Evolutionary conservation across 2,797 vertebrate species (phyloP), one percentile per base, ranked within the genome.

Genomic region (Ispidina lecontei): DNA sequence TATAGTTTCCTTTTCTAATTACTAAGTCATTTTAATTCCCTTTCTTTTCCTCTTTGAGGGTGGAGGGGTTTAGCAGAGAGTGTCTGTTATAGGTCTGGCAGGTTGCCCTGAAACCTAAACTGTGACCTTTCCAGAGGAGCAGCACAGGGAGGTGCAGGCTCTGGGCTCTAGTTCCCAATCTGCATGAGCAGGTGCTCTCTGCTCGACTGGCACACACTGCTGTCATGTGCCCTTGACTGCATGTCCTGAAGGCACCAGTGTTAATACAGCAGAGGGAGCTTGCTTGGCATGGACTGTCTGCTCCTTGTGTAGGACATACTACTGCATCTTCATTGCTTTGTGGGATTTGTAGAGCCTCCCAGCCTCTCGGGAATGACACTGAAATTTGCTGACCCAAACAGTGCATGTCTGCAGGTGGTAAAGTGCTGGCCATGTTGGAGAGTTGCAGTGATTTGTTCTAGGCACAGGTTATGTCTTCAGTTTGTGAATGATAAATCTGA

Each of bases 241-340:
- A 3, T 13, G 29, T 71, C 31, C 39, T 52, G 23, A 51, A 52
- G 52, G 33, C 23, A 56, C 35, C 29, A 55, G 19, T 7, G 16
- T 47, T 63, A 59, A 59, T 2, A 10, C 26, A n/a, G 41, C 33
- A 54, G 55, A n/a, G 35, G 35, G 35, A 35, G 18, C 51, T 72
- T 33, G 21, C 4, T 0, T 11, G 10, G 49, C 29, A 23, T 0
- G 2, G 73, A 10, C 5, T 31, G 21, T 14, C 46, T 65, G 8
- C 26, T 41, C 13, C 12, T 46, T 63, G 12, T 43, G 17, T 43
- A 65, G 60, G 31, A 37, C 8, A 8, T 0, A 0, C 43, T 37
- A 14, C n/a, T 59, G 22, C 1, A 0, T 60, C 28, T 58, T 65
- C 14, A 14, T 55, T 70, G 89, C 15, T 18, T 67, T 71, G 28